phyloP scores from a whole-genome alignment of 2,113 vertebrate genomes.

The Actenoides lindsayi region DNA sequence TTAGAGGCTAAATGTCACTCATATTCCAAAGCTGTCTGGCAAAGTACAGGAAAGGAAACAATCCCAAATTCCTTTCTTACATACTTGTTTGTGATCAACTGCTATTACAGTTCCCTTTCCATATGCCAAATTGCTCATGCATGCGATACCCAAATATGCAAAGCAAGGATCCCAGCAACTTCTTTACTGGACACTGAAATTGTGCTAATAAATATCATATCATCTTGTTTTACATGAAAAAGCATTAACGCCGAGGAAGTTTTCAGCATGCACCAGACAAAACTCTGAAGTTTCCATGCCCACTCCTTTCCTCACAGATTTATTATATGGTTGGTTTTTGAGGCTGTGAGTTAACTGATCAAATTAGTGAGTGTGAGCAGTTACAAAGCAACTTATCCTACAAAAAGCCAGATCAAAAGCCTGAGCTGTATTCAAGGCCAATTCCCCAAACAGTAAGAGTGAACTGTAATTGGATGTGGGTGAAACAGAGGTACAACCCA shows the following conservation, averaged over 20 bases:
- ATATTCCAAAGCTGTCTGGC: background rate
- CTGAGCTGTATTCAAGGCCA: background rate
- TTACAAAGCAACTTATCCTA: background rate
- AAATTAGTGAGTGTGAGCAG: background rate
- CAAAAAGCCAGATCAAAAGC: background rate
- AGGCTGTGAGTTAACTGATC: background rate
- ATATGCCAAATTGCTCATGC: accelerated
- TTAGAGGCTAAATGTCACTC: background rate
- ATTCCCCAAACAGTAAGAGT: background rate
- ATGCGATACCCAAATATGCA: background rate
- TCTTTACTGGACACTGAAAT: background rate
- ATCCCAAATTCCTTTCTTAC: background rate
- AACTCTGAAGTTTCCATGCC: background rate
- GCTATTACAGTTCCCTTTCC: background rate
- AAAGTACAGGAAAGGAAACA: background rate
- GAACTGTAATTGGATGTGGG: background rate
- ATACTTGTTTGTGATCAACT: background rate
- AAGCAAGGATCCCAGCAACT: background rate
- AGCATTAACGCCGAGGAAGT: background rate
- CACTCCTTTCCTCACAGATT: background rate
- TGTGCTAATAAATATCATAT: background rate
- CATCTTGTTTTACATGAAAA: background rate
- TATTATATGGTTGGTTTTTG: background rate
- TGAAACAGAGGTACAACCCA: background rate
- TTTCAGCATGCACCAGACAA: background rate